Conservation (phyloP, 1,140 invertebrate species). For the Vanessa atalanta region DNA sequence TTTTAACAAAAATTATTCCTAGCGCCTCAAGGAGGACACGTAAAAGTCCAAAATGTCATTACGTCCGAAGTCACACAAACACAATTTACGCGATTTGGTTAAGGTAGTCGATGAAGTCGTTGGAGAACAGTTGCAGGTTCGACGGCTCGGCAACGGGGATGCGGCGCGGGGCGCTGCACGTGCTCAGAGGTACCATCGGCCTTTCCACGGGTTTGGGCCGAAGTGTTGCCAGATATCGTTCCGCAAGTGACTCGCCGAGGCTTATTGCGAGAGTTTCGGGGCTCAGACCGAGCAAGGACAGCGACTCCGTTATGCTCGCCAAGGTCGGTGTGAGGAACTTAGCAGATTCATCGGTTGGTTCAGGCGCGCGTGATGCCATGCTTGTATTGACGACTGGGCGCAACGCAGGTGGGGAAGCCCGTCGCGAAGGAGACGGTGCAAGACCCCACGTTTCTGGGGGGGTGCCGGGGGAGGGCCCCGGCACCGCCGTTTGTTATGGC, state of each 20-base stretch:
- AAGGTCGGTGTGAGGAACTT: constrained; percentile 61
- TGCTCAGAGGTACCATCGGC: constrained; percentile 46
- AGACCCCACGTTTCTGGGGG: constrained; percentile 64
- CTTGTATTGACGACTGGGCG: constrained; percentile 79
- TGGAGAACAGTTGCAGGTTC: constrained; percentile 82
- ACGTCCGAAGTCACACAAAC: constrained; percentile 40
- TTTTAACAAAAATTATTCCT: constrained; percentile 80
- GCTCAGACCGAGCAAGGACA: constrained; percentile 70
- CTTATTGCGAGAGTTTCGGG: constrained; percentile 72
- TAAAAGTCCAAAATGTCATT: constrained; percentile 54
- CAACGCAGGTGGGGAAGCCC: constrained; percentile 71
- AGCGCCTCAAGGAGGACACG: constrained; percentile 55
- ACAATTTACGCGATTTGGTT: constrained; percentile 81
- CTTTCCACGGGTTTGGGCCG: constrained; percentile 56
- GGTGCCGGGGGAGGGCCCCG: constrained; percentile 79
- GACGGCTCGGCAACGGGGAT: constrained; percentile 56
- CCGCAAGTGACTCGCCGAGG: constrained; percentile 69
- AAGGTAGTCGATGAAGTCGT: constrained; percentile 82
- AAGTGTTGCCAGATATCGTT: constrained; percentile 65
- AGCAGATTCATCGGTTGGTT: constrained; percentile 48
- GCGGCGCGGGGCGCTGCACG: constrained; percentile 57
- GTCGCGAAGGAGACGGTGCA: constrained; percentile 68
- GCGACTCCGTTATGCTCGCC: constrained; percentile 72
- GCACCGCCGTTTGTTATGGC: constrained; percentile 91
- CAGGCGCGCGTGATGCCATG: constrained; percentile 66